phyloP scores from a whole-genome alignment of 2,113 vertebrate species.

The Anguilla japonica region DNA sequence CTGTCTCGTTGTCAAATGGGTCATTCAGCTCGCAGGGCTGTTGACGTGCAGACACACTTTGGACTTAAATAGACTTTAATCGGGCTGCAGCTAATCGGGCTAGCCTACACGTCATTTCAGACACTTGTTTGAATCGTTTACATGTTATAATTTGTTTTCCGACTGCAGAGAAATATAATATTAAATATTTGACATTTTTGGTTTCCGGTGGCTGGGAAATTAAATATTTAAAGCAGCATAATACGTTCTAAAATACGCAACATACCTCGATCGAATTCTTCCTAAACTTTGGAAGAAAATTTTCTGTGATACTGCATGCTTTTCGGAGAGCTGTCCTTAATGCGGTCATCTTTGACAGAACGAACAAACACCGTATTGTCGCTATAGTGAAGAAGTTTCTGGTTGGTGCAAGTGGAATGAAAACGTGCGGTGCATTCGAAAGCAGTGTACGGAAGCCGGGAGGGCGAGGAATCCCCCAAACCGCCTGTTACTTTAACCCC shows the following conservation, averaged over 20 bases:
- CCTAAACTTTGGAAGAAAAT: not conserved
- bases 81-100: too few species aligned
- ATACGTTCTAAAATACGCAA: not conserved
- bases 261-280: not conserved
- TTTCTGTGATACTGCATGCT: not conserved
- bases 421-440: not conserved
- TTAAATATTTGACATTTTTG: not conserved
- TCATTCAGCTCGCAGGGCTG: not conserved
- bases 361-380: not conserved
- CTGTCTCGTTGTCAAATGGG: not conserved
- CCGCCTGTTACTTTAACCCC: not conserved
- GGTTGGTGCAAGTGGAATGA: not conserved
- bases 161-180: not conserved
- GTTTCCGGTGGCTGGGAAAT: not conserved
- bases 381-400: not conserved
- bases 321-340: not conserved
- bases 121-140: not conserved
- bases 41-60: not conserved
- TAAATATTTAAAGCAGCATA: not conserved
- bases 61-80: not conserved
- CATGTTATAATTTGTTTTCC: not conserved
- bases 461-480: not conserved
- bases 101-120: not conserved
- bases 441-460: not conserved
- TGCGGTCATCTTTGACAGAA: not conserved